Conservation (phyloP, 2,888 invertebrate genomes). For the Lithophane socia region DNA sequence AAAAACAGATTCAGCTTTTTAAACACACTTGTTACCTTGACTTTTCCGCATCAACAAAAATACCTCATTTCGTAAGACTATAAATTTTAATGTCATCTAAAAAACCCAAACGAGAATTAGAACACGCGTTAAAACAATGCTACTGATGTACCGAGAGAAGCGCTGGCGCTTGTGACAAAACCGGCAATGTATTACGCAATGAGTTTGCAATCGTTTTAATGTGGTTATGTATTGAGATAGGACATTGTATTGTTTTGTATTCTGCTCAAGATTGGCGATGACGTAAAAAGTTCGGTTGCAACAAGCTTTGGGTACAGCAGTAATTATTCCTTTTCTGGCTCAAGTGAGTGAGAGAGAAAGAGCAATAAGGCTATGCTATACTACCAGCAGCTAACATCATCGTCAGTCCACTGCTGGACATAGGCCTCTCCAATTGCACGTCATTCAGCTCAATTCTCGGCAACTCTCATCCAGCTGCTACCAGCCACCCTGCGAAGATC, state of each 20-base stretch:
- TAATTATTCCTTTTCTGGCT: no score
- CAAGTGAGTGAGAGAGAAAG: background rate
- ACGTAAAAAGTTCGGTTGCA: background rate
- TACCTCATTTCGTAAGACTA: background rate
- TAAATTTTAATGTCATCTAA: background rate
- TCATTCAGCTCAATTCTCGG: no score
- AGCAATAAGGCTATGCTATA: background rate
- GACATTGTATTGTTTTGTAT: conserved; percentile 19
- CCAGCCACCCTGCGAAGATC: no score
- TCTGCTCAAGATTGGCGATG: background rate
- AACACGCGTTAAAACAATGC: conserved; percentile 49
- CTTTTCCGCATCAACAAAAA: background rate
- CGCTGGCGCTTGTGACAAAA: conserved; percentile 10
- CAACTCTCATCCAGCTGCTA: no score
- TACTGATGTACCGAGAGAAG: background rate
- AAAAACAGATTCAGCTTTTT: conserved; percentile 8
- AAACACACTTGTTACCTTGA: conserved; percentile 2
- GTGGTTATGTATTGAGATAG: conserved; percentile 28
- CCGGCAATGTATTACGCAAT: conserved; percentile 46
- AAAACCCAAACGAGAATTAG: conserved; percentile 20
- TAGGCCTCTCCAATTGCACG: no score
- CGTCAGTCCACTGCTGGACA: no score
- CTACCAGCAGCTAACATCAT: background rate
- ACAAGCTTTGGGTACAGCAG: background rate
- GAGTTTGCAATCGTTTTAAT: conserved; percentile 27